Conservation (phyloP, 2,797 vertebrate species). For the Falco naumanni region DNA sequence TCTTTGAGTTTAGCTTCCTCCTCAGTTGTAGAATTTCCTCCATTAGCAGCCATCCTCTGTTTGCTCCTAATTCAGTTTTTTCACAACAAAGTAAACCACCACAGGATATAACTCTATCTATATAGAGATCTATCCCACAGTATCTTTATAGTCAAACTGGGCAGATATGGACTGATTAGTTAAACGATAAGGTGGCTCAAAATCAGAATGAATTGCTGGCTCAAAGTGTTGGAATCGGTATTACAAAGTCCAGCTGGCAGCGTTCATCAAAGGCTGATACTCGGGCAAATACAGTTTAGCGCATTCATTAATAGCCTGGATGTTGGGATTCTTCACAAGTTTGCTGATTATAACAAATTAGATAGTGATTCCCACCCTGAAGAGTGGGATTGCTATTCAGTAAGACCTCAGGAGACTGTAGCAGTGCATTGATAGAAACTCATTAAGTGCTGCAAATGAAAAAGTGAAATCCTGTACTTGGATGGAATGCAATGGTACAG, state of each 20-base stretch:
- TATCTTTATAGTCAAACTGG: neutral
- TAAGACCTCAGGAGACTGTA: neutral
- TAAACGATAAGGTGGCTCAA: neutral
- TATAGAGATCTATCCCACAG: too few species aligned
- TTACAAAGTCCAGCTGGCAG: neutral
- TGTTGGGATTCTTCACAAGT: neutral
- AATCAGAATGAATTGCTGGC: neutral
- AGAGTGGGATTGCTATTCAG: neutral
- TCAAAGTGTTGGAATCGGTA: neutral
- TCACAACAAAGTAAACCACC: neutral
- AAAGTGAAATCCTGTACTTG: neutral
- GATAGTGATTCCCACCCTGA: neutral
- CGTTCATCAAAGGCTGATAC: neutral
- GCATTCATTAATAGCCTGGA: neutral
- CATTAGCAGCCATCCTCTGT: neutral
- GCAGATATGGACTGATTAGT: neutral
- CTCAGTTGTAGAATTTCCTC: neutral
- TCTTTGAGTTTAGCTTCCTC: neutral
- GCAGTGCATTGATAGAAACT: neutral
- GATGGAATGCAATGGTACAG: neutral
- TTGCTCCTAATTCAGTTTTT: neutral
- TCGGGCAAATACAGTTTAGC: neutral
- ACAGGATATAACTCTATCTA: neutral
- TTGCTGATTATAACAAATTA: neutral
- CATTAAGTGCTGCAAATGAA: neutral